These are phyloP conservation scores for Crepidodera aurea DNA, from an alignment of 2,888 invertebrate species.

Conservation along the genomic window DNA sequence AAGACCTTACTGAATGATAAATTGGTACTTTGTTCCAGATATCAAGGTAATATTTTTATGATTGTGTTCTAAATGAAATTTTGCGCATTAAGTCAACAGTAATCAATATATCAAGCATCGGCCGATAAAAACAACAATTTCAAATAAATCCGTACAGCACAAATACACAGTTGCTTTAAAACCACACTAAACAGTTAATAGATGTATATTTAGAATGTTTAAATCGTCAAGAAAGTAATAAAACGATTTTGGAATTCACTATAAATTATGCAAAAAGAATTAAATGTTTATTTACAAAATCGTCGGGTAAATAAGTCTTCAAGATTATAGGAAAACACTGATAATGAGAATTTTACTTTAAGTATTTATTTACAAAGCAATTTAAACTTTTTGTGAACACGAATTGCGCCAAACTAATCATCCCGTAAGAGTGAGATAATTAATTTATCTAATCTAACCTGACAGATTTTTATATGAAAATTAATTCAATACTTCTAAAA, in stretches of 20 bases:
- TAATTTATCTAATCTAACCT: too few species aligned
- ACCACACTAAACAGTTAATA: conserved; percentile 30
- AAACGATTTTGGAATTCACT: conserved; percentile 18
- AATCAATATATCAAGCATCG: conserved; percentile 11
- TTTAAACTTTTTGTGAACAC: too few species aligned
- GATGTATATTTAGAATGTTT: conserved; percentile 30
- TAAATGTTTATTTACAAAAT: conserved; percentile 16
- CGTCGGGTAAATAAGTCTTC: conserved; percentile 19
- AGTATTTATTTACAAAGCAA: conserved; percentile 5
- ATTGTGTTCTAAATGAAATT: neutral
- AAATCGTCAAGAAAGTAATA: conserved; percentile 19
- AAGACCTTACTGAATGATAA: too few species aligned
- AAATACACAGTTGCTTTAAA: conserved; percentile 27
- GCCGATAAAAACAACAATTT: conserved; percentile 19
- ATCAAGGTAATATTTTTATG: too few species aligned
- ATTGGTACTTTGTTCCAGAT: too few species aligned
- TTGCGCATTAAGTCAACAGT: neutral
- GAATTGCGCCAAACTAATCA: too few species aligned
- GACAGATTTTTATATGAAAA: too few species aligned
- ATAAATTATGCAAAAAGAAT: conserved; percentile 25
- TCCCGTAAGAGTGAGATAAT: too few species aligned
- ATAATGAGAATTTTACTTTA: conserved; percentile 7
- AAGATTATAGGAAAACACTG: conserved; percentile 14
- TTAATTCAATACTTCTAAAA: too few species aligned
- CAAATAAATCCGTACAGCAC: conserved; percentile 21